Conservation (phyloP, 2,797 vertebrate species). For the Mallotus villosus region DNA sequence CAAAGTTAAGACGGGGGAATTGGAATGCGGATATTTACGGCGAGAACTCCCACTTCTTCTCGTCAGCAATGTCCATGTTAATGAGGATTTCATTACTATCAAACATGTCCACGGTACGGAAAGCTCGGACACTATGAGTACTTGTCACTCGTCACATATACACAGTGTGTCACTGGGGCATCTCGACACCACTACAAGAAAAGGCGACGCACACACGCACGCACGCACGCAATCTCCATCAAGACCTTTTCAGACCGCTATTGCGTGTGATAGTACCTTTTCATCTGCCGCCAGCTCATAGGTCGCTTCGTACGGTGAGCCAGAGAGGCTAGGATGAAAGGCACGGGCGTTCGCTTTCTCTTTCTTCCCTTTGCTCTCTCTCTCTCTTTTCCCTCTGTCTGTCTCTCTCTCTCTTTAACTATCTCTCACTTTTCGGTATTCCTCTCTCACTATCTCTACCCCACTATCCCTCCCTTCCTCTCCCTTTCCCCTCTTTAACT, state of each 20-base stretch:
- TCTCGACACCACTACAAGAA: background rate
- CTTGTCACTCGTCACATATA: background rate
- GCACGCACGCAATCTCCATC: slow-evolving; percentile 1
- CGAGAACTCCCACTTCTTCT: background rate
- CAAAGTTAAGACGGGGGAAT: background rate
- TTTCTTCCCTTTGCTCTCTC: slow-evolving; percentile 14
- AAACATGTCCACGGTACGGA: background rate
- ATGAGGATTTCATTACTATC: background rate
- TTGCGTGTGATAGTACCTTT: slow-evolving; percentile 8
- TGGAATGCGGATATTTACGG: background rate
- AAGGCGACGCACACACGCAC: background rate
- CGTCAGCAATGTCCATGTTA: background rate
- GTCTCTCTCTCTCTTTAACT: background rate
- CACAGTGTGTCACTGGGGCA: background rate
- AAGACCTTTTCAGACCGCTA: slow-evolving; percentile 11
- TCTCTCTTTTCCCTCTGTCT: background rate
- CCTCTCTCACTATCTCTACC: background rate
- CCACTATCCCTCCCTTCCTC: background rate
- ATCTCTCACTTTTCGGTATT: background rate
- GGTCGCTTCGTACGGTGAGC: slow-evolving; percentile 5
- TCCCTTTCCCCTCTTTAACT: no score
- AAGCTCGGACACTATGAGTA: background rate
- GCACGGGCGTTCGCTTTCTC: background rate
- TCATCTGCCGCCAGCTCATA: slow-evolving; percentile 21
- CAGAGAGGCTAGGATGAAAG: slow-evolving; percentile 14